Base-by-base conservation (phyloP, 1,140 invertebrate species). In the Portunus trituberculatus region DNA sequence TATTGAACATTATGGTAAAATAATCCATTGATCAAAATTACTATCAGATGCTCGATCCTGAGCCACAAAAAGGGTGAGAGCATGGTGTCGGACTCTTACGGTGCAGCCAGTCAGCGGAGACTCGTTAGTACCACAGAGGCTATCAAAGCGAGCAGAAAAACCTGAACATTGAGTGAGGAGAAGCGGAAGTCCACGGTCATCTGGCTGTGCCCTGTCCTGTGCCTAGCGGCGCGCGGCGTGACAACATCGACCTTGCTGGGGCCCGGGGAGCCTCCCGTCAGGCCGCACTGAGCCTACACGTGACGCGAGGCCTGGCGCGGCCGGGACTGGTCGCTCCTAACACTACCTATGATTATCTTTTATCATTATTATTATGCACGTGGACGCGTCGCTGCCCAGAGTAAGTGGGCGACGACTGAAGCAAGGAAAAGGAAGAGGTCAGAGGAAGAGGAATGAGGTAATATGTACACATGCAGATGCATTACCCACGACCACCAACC, bases 281-380 rank as follows among this genome's bases (percentile, higher is more conserved):
- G 88, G 91, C 94, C 92, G 94, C 83, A 93, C 94, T 92, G 91
- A 95, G 91, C 94, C 94, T 95, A 93, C 94, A 95, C 83, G 90
- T 59, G 59, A 86, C 52, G 86, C 25, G 91, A 45, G 91, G 84
- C 91, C 91, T 91, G 87, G 94, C 84, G 84, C 90, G 46, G 52
- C 83, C 88, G 91, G 91, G 94, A 93, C 91, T 93, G 91, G 91
- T 92, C 91, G 91, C 94, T 89, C 94, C 91, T 93, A 92, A 87
- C 91, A 95, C 94, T 93, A 91, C 89, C 93, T 94, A 94, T 39
- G 67, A 48, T 94, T 76, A 76, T 76, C 52, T 59, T 76, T 76
- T n/a, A 25, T 20, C 20, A n/a, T 76, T 76, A 59, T 91, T 29
- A 59, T 76, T 91, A 91, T 67, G 94, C 94, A 95, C 94, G 94